Evolutionary conservation across 1,140 invertebrate species (phyloP).

Genomic region (Drosophila ironensis): DNA sequence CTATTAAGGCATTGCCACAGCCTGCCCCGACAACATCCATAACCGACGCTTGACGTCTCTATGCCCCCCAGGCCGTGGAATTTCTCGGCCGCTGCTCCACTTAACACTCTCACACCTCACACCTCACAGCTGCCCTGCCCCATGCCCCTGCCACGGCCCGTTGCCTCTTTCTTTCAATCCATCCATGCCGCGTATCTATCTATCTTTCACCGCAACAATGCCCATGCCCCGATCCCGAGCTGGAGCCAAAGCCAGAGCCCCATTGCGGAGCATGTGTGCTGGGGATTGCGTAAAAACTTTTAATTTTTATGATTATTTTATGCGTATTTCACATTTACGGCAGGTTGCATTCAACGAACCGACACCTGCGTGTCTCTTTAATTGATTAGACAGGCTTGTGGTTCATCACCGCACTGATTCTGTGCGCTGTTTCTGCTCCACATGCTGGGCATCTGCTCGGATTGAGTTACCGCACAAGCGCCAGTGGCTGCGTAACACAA

Average conservation of each 20-base stretch:
- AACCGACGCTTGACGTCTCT: slow-evolving; percentile 38
- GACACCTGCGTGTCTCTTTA: slow-evolving; percentile 18
- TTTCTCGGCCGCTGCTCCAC: slow-evolving; percentile 47
- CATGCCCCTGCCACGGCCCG: slow-evolving; percentile 10
- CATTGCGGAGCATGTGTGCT: slow-evolving; percentile 32
- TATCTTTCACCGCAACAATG: slow-evolving; percentile 27
- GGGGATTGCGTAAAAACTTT: slow-evolving; percentile 61
- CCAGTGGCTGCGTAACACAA: not conserved
- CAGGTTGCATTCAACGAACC: slow-evolving; percentile 36
- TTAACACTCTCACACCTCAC: slow-evolving; percentile 63
- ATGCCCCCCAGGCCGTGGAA: slow-evolving; percentile 29
- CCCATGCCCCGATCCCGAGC: too few species aligned
- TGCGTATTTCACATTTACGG: slow-evolving; percentile 56
- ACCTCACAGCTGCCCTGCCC: slow-evolving; percentile 8
- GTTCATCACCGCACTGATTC: slow-evolving; percentile 23
- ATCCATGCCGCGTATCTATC: too few species aligned
- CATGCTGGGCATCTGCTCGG: slow-evolving; percentile 1
- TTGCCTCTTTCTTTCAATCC: too few species aligned
- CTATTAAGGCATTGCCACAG: slow-evolving; percentile 36
- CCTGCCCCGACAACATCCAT: slow-evolving; percentile 21
- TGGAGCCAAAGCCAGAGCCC: too few species aligned
- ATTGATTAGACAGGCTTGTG: slow-evolving; percentile 42
- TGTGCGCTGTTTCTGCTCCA: slow-evolving; percentile 6
- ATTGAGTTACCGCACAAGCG: not conserved
- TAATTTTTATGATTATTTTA: slow-evolving; percentile 72